Percentiles rank a stretch among this genome's conserved stretches.
Evolutionary conservation across 2,113 vertebrate species (phyloP).

Genomic region (Excalfactoria chinensis): DNA sequence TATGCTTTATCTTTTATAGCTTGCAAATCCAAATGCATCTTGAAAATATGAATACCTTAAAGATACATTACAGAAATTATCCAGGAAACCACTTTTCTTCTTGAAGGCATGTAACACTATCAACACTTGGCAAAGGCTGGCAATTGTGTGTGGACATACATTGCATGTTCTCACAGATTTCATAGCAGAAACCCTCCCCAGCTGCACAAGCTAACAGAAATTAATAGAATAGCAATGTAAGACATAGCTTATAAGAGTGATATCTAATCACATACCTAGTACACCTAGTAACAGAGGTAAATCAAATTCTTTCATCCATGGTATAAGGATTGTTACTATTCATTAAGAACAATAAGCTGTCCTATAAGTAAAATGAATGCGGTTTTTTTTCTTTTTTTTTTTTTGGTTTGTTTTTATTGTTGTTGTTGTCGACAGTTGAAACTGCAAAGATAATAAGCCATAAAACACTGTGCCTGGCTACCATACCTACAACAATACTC

Average conservation of each 20-base stretch:
- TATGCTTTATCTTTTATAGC: slow-evolving; percentile 5
- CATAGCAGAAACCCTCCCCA: not conserved
- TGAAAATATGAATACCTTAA: slow-evolving; percentile 34
- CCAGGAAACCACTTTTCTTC: slow-evolving; percentile 15
- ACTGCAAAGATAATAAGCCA: slow-evolving; percentile 31
- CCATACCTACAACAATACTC: not conserved
- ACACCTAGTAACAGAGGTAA: slow-evolving; percentile 34
- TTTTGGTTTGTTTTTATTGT: not conserved
- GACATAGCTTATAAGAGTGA: not conserved
- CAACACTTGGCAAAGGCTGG: not conserved
- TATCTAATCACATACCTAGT: slow-evolving; percentile 9
- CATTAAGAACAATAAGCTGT: slow-evolving; percentile 40
- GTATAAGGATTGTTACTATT: slow-evolving; percentile 37
- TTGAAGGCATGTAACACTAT: not conserved
- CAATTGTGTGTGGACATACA: not conserved
- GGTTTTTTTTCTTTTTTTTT: not conserved
- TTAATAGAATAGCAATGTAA: not conserved
- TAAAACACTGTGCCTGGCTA: slow-evolving; percentile 31
- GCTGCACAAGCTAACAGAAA: not conserved
- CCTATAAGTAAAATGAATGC: slow-evolving; percentile 38
- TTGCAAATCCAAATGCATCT: slow-evolving; percentile 29
- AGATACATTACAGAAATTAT: slow-evolving; percentile 26
- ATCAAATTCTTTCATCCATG: slow-evolving; percentile 42
- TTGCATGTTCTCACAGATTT: not conserved
- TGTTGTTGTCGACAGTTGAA: not conserved